These are phyloP conservation scores for Macroglossus sobrinus DNA, from an alignment of 2,113 vertebrate species.

Conservation along the genomic window DNA sequence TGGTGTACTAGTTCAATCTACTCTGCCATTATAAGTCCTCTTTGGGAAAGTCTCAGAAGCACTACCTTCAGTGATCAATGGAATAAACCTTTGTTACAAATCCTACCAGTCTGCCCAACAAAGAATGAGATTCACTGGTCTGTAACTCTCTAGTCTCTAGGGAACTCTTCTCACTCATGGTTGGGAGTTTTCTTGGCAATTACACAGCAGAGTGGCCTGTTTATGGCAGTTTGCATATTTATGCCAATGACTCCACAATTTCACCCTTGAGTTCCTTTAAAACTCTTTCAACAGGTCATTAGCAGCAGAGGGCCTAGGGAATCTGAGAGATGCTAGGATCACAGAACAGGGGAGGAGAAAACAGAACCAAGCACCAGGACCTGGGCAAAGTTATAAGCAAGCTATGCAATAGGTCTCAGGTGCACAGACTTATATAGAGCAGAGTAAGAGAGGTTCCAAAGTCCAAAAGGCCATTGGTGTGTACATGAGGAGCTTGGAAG, in stretches of 20 bases:
- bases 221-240: constrained; percentile 56
- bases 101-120: background rate
- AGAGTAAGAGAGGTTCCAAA: background rate
- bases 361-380: background rate
- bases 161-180: constrained; percentile 37
- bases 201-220: background rate
- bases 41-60: background rate
- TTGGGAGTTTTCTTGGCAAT: constrained; percentile 8
- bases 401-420: background rate
- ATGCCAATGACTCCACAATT: constrained; percentile 51
- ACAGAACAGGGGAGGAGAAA: background rate
- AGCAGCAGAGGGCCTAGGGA: background rate
- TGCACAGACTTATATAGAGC: background rate
- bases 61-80: background rate
- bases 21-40: background rate
- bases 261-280: constrained; percentile 60
- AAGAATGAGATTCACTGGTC: constrained; percentile 34
- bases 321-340: background rate
- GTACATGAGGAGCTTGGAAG: background rate
- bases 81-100: constrained; percentile 41
- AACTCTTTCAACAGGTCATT: constrained; percentile 40
- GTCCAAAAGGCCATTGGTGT: background rate
- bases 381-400: background rate
- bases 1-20: background rate
- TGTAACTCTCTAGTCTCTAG: constrained; percentile 9